A percentile compares a stretch with the other conserved stretches of the same genome.
Evolutionary conservation across 2,797 vertebrate species (phyloP).

Genomic region (Sebastes flavidus): DNA sequence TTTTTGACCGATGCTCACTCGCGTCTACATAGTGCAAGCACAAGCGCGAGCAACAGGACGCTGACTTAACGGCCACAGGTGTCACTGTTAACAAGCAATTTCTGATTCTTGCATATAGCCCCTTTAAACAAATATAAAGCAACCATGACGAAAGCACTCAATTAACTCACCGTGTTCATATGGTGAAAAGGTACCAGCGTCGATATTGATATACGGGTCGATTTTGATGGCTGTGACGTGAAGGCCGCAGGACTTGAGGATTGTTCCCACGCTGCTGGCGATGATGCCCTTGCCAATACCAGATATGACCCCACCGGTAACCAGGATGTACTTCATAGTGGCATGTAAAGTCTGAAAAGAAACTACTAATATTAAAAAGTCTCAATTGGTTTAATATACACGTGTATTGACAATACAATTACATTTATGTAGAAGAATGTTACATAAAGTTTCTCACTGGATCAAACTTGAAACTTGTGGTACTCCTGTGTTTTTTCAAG

Average conservation of each 20-base stretch:
- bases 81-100: too few relatives aligned
- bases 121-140: background rate
- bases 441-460: background rate
- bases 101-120: too few relatives aligned
- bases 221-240: slow-evolving; percentile 97
- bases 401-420: background rate
- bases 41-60: too few relatives aligned
- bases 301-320: slow-evolving; percentile 97
- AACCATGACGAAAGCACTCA: slow-evolving; percentile 84
- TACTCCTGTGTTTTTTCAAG: background rate
- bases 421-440: background rate
- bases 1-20: too few relatives aligned
- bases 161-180: slow-evolving; percentile 92
- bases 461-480: background rate
- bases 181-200: slow-evolving; percentile 97
- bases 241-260: slow-evolving; percentile 97
- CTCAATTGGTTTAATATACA: background rate
- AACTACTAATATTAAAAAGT: background rate
- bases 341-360: slow-evolving; percentile 2
- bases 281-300: slow-evolving; percentile 99
- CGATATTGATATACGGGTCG: slow-evolving; percentile 98
- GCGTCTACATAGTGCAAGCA: too few relatives aligned
- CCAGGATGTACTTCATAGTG: slow-evolving; percentile 97
- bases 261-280: slow-evolving; percentile 97
- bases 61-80: too few relatives aligned